Base-by-base conservation (phyloP, 2,797 vertebrate genomes). In the Anas acuta region DNA sequence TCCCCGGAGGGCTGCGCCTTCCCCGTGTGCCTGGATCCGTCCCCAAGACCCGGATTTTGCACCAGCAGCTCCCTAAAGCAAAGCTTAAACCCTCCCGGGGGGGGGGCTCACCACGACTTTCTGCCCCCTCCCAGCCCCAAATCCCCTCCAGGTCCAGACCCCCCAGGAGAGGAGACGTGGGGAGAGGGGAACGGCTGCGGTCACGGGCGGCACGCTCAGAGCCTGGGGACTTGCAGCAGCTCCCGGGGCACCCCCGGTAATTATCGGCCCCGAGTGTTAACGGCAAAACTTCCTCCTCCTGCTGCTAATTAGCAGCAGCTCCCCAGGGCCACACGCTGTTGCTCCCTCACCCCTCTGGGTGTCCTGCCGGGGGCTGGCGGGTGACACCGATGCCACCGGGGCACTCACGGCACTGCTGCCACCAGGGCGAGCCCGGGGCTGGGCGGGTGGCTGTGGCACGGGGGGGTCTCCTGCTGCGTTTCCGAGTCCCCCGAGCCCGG, bases 131-230 rank as follows among this genome's bases (percentile, higher is more conserved):
- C 18, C 26, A 28, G 18, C 15, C 22, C 1, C 1, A 35, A 33
- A 64, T 57, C 13, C 62, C 5, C 25, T 12, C 25, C 6, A 3
- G 14, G 32, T 65, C 19, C 5, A 1, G 14, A 8, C 2, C 5
- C 6, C 32, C 35, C 0, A 2, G 51, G 53, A 39, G 37, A 3
- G 30, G 30, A 71, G 45, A 8, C 2, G 1, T 0, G 1, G 53
- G 21, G 25, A 39, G 21, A 22, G 60, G 61, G 90, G 11, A 60
- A 28, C 1, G 1, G 73, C 33, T 23, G 72, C 15, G 21, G 49
- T n/a, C 32, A 22, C 39, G 0, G 37, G 7, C 1, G 3, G 25
- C 2, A 15, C 4, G 21, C 39, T 26, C 19, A 5, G 4, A 21
- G 37, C 73, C 43, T 3, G 0, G 54, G 66, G 51, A 45, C 16